Conservation (phyloP, 2,888 invertebrate genomes). For the Rhogogaster chlorosoma region DNA sequence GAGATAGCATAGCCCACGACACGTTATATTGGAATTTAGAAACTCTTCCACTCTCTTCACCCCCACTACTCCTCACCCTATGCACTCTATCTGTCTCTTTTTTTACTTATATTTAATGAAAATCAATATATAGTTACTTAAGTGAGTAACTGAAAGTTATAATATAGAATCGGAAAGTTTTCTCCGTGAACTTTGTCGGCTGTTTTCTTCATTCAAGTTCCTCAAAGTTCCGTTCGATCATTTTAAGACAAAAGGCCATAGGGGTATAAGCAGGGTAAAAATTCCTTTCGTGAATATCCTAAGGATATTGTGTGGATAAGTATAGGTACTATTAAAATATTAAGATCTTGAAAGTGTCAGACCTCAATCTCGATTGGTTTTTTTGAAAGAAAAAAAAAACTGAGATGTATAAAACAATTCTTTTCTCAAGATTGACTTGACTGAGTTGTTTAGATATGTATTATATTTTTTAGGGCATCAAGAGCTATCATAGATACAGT, state of each 20-base stretch:
- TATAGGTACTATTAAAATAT: no score
- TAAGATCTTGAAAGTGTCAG: no score
- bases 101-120: not conserved
- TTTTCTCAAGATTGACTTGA: no score
- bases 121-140: not conserved
- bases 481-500: no score
- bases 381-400: no score
- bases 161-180: not conserved
- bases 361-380: no score
- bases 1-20: not conserved
- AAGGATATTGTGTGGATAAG: no score
- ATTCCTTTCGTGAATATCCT: no score
- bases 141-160: not conserved
- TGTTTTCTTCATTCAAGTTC: not conserved
- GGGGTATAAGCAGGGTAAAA: no score
- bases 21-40: constrained; percentile 38
- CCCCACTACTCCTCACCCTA: constrained; percentile 8
- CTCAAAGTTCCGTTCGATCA: not conserved
- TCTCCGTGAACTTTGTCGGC: not conserved
- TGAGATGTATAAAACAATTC: no score
- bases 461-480: no score
- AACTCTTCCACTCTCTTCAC: constrained; percentile 40
- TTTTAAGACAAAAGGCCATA: not conserved
- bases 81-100: not conserved
- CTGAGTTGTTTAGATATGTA: no score